These are phyloP conservation scores for Bradypodion pumilum DNA, from an alignment of 2,797 vertebrate species.

Conservation along the genomic window DNA sequence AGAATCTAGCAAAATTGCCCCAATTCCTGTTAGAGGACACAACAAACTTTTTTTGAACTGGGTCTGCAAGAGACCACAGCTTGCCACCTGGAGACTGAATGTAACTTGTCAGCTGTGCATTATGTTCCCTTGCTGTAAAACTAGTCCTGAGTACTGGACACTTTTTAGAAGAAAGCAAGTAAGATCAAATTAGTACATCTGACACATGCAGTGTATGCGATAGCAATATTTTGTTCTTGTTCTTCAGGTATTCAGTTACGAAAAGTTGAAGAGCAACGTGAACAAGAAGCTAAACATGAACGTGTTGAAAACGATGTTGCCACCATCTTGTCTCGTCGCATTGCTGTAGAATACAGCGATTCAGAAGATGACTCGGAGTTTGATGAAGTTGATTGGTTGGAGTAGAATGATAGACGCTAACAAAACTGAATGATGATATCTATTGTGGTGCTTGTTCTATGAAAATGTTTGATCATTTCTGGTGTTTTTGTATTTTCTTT, in stretches of 20 bases:
- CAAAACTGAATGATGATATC: slow-evolving; percentile 79
- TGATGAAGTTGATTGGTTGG: slow-evolving; percentile 98
- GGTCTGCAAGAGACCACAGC: too few relatives aligned
- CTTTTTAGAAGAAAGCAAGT: not conserved
- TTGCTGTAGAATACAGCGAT: slow-evolving; percentile 97
- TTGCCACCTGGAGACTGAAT: too few relatives aligned
- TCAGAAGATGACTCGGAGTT: slow-evolving; percentile 98
- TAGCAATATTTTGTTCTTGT: slow-evolving; percentile 22
- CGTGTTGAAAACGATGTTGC: slow-evolving; percentile 97
- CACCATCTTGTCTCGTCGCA: slow-evolving; percentile 95
- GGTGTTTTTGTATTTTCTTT: slow-evolving; percentile 79
- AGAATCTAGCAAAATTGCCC: too few relatives aligned
- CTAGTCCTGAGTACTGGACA: not conserved
- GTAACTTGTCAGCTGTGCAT: too few relatives aligned
- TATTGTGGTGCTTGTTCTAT: slow-evolving; percentile 83
- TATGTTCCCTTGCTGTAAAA: not conserved
- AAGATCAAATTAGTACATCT: not conserved
- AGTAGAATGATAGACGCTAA: slow-evolving; percentile 80
- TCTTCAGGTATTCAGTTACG: slow-evolving; percentile 92
- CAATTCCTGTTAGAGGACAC: too few relatives aligned
- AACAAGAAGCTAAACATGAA: slow-evolving; percentile 96
- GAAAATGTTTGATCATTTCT: slow-evolving; percentile 80
- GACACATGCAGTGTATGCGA: not conserved
- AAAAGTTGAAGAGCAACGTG: slow-evolving; percentile 97
- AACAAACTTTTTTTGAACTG: too few relatives aligned